Conservation (phyloP, 2,888 invertebrate species). For the Parnassius orleans region DNA sequence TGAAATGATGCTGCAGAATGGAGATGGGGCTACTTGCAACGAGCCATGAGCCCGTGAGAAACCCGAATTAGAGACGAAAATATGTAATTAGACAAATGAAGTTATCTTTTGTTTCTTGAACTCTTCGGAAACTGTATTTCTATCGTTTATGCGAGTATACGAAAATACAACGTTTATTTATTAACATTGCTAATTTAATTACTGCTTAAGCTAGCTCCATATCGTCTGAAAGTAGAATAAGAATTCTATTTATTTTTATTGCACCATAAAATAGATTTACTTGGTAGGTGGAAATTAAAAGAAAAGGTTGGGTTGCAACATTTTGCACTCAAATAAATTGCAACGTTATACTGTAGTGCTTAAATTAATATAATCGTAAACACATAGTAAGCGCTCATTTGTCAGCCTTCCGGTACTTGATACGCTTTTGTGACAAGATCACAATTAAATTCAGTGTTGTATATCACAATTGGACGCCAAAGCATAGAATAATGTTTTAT, state of each 20-base stretch:
- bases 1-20: conserved; percentile 25
- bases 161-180: conserved; percentile 60
- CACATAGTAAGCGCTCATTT: no score
- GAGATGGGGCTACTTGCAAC: conserved; percentile 4
- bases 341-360: no score
- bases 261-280: no score
- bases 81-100: conserved; percentile 62
- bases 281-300: no score
- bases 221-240: conserved; percentile 5
- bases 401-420: no score
- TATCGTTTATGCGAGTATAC: conserved; percentile 53
- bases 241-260: neutral
- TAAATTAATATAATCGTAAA: no score
- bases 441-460: no score
- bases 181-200: conserved; percentile 49
- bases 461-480: no score
- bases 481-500: no score
- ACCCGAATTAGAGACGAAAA: conserved; percentile 36
- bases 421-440: no score
- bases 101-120: conserved; percentile 52
- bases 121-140: conserved; percentile 56
- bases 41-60: conserved; percentile 27
- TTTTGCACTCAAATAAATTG: no score
- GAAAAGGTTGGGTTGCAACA: no score
- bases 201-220: conserved; percentile 18